These are phyloP conservation scores for Tetranychus cinnabarinus DNA, from an alignment of 1,140 invertebrate species.

Conservation along the genomic window DNA sequence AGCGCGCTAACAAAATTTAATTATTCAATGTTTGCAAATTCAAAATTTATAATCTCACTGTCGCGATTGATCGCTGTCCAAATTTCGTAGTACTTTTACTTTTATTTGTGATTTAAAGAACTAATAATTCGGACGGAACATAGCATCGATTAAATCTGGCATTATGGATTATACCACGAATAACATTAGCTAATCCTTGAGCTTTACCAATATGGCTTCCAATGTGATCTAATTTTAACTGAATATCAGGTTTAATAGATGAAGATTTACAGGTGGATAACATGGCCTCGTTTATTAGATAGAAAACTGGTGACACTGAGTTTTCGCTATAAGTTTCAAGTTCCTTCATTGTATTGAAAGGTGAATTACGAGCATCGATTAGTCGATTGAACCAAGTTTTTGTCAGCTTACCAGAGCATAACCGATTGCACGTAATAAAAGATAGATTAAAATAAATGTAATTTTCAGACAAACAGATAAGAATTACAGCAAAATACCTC, in stretches of 20 bases:
- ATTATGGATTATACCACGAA: conserved; percentile 42
- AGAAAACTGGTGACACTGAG: conserved; percentile 48
- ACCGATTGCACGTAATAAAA: background rate
- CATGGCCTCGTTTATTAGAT: conserved; percentile 1
- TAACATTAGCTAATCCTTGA: conserved; percentile 56
- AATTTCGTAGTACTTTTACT: too few species aligned
- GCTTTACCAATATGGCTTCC: conserved; percentile 78
- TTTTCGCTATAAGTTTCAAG: conserved; percentile 59
- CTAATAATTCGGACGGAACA: conserved; percentile 43
- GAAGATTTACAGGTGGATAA: conserved; percentile 12
- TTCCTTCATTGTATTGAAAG: conserved; percentile 37
- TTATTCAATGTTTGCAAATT: too few species aligned
- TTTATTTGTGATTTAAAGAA: too few species aligned
- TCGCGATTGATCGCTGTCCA: too few species aligned
- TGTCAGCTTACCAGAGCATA: background rate
- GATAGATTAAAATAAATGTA: background rate
- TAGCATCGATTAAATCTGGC: conserved; percentile 30
- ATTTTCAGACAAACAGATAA: background rate
- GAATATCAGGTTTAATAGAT: conserved; percentile 18
- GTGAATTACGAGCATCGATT: background rate
- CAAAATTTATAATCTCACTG: too few species aligned
- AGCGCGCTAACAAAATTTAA: too few species aligned
- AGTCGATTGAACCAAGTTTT: background rate
- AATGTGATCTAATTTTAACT: conserved; percentile 56
- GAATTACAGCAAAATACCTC: background rate